phyloP scores from a whole-genome alignment of 2,797 vertebrate genomes.

The Cyprinodon diabolis region DNA sequence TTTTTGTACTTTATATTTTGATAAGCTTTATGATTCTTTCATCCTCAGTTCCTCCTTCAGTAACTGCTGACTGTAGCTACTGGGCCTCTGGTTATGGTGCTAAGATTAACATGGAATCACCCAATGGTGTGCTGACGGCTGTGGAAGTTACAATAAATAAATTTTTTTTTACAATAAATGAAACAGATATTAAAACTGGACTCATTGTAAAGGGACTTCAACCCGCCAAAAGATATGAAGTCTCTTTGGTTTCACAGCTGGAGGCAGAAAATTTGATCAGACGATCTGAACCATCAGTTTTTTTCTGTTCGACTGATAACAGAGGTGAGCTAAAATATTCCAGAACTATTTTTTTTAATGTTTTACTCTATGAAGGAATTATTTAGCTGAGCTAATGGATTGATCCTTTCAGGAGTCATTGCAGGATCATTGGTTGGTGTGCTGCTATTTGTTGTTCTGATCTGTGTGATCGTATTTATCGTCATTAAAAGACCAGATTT shows the following conservation, averaged over 20 bases:
- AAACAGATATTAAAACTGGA: conserved; percentile 18
- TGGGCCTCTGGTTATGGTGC: neutral
- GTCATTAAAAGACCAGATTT: conserved; percentile 54
- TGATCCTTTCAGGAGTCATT: conserved; percentile 76
- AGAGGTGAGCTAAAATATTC: conserved; percentile 62
- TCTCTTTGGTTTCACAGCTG: conserved; percentile 42
- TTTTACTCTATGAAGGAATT: neutral
- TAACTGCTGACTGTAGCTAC: neutral
- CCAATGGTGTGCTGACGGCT: neutral
- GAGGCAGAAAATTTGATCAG: conserved; percentile 15
- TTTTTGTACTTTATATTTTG: neutral
- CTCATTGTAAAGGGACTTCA: conserved; percentile 39
- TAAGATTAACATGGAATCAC: neutral
- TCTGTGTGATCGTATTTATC: conserved; percentile 67
- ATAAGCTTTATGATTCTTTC: too few species aligned
- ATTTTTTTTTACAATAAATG: neutral
- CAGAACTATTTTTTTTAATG: neutral
- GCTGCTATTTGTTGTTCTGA: conserved; percentile 68
- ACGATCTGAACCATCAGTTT: neutral
- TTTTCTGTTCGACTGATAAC: conserved; percentile 68
- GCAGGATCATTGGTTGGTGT: conserved; percentile 70
- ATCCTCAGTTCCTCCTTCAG: neutral
- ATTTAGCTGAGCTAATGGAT: neutral
- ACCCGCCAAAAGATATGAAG: conserved; percentile 68
- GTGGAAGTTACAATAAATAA: neutral